Evolutionary conservation across 2,113 vertebrate species (phyloP).

Genomic region (Microcebus griseorufus): DNA sequence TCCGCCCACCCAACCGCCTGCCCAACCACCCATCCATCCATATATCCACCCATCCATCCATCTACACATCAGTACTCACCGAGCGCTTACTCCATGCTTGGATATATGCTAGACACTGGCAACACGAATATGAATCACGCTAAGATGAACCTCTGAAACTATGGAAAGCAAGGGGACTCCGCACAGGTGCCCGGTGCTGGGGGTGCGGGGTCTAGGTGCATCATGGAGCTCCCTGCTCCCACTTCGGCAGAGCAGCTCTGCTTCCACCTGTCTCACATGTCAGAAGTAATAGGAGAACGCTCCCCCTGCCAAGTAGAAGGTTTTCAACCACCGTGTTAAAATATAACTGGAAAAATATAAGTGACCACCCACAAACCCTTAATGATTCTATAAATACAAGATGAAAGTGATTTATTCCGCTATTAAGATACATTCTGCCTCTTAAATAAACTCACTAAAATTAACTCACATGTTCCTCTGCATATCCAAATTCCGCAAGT

Average conservation of each 20-base stretch:
- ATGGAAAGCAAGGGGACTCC: background rate
- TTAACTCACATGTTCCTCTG: background rate
- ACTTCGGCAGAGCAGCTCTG: background rate
- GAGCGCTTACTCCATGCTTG: background rate
- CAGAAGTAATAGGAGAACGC: background rate
- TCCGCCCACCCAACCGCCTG: no score
- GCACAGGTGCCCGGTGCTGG: background rate
- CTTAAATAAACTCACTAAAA: background rate
- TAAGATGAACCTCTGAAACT: background rate
- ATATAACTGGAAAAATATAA: constrained; percentile 30
- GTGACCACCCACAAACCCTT: background rate
- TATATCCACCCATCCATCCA: background rate
- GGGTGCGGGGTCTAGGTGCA: background rate
- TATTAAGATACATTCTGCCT: background rate
- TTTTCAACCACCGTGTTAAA: constrained; percentile 39
- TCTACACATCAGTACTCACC: background rate
- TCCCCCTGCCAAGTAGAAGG: background rate
- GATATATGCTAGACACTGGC: background rate
- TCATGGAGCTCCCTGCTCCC: background rate
- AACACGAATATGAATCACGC: background rate
- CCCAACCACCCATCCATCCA: background rate
- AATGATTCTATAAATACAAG: constrained; percentile 6
- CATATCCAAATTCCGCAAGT: background rate
- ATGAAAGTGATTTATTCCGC: constrained; percentile 20
- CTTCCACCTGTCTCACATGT: background rate